A percentile compares a stretch with the other conserved stretches of the same genome.
Conservation (phyloP, 2,888 invertebrate species). For the Seladonia tumulorum region DNA sequence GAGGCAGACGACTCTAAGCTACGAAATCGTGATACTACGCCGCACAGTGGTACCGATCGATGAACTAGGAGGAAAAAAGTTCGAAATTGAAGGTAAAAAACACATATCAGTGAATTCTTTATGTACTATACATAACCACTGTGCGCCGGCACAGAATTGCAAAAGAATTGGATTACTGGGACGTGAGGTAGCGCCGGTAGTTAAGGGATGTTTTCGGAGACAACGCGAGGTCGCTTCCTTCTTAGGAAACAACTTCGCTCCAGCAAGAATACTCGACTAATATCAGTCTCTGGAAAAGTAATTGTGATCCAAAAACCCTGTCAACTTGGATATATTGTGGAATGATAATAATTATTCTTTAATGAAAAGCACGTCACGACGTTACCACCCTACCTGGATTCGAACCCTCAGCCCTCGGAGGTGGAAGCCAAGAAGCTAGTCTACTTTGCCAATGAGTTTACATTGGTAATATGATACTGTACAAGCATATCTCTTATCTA, state of each 20-base stretch:
- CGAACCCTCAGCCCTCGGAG: neutral
- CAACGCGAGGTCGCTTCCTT: neutral
- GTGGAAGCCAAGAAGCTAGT: neutral
- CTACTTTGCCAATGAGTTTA: slow-evolving; percentile 2
- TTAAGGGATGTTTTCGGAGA: slow-evolving; percentile 13
- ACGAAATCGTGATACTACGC: slow-evolving; percentile 18
- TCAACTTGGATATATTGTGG: neutral
- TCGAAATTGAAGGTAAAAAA: too few relatives aligned
- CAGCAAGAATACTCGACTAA: neutral
- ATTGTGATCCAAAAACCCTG: neutral
- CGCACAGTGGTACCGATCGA: too few relatives aligned
- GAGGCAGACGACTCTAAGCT: neutral
- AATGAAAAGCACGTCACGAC: neutral
- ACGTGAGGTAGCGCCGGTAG: neutral
- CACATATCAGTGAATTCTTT: too few relatives aligned
- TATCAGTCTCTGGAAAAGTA: neutral
- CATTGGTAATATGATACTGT: neutral
- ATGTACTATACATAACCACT: too few relatives aligned
- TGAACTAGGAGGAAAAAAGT: too few relatives aligned
- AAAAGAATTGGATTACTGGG: slow-evolving; percentile 50
- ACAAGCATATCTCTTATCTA: neutral
- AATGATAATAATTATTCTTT: neutral
- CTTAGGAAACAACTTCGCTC: neutral
- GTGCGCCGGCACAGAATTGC: neutral
- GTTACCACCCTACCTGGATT: neutral